Base-by-base conservation (phyloP, 2,113 vertebrate species). In the Ammodytes marinus region DNA sequence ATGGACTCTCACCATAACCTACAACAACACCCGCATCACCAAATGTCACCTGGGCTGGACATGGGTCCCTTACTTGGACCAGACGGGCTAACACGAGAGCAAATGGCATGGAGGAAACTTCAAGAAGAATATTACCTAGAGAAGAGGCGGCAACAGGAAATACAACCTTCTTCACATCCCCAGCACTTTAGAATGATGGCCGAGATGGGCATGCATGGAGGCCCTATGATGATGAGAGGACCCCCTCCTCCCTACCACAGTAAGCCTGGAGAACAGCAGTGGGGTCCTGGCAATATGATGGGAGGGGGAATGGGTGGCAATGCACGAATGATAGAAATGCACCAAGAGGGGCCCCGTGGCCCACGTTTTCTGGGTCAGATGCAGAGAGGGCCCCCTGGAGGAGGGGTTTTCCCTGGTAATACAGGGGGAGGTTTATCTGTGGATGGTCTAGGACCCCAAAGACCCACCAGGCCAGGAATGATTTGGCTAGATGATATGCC, bases 61-160 rank as follows among this genome's bases (percentile, higher is more conserved):
- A 95, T 98, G 95, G 96, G 96, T 11, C 95, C 95, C 46, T 95
- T 98, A 72, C 95, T 97, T 88, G 97, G 96, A 86, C 96, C 96
- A 67, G 97, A 99, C 40, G 97, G 97, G 80, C 92, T 98, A 81
- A 98, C 97, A 0, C 97, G 97, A 0, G 98, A 99, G 77, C 98
- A 99, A 82, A 95, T 97, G 83, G 98, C 98, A 54, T 99, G 98
- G 98, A 96, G 98, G 80, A 99, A 98, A 93, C 77, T 99, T 80
- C 97, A 99, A 93, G 98, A 99, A 46, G 98, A 99, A 70, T 99
- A 98, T 85, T 99, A 99, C 0, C 97, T 97, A 73, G 98, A 99
- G 79, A 99, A 99, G 86, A 94, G 97, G 27, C 94, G 98, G 35
- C 97, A 97, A 46, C 97, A 99, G 80, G 98, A 99, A 58, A 96